Conservation (phyloP, 2,888 invertebrate species). For the Agrotis exclamationis region DNA sequence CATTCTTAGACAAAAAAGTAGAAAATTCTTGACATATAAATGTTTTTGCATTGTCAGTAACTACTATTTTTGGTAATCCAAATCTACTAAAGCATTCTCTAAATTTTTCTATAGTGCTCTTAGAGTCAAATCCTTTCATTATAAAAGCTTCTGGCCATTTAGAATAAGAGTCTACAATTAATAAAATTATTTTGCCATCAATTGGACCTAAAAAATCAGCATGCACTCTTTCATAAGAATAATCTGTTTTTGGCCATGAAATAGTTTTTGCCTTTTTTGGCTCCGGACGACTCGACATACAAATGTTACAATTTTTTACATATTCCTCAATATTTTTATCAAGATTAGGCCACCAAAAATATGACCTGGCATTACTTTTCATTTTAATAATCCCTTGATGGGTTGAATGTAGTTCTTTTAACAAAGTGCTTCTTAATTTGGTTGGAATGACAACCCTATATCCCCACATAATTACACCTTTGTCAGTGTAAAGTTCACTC, state of each 20-base stretch:
- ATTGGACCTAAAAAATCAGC: not conserved
- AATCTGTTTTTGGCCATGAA: no score
- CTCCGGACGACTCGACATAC: conserved; percentile 2
- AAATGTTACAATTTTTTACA: conserved; percentile 4
- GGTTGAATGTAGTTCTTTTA: not conserved
- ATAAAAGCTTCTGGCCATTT: not conserved
- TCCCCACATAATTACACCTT: not conserved
- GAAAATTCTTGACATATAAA: no score
- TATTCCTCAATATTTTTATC: conserved; percentile 5
- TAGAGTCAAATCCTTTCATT: no score
- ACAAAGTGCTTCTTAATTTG: not conserved
- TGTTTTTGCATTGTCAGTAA: no score
- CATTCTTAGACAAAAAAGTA: no score
- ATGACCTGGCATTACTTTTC: conserved; percentile 14
- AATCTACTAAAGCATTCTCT: no score
- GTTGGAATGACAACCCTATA: not conserved
- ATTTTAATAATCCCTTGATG: conserved; percentile 12
- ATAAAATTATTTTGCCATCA: not conserved
- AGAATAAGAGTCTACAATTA: not conserved
- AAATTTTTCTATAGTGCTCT: no score
- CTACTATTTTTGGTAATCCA: no score
- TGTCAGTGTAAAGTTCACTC: not conserved
- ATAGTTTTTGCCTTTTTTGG: no score
- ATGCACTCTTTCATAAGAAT: not conserved
- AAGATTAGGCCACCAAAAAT: conserved; percentile 12